Percentiles rank a stretch among this genome's conserved stretches.
Conservation (phyloP, 2,797 vertebrate genomes). For the Lagorchestes hirsutus region DNA sequence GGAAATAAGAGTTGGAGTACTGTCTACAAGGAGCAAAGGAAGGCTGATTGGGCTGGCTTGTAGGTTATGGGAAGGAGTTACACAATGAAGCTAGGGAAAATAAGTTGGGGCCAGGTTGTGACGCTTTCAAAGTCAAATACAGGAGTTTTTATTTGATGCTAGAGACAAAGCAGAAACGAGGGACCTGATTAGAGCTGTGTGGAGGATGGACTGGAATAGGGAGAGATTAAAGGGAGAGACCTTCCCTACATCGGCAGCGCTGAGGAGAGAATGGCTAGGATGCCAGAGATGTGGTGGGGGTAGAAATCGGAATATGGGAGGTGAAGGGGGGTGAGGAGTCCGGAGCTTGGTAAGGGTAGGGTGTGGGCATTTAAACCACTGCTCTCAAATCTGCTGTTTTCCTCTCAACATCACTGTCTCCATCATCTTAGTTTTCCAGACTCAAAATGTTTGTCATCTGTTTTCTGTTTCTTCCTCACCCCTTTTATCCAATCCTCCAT, state of each 20-base stretch:
- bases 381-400: background rate
- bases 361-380: too few relatives aligned
- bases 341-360: too few relatives aligned
- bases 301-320: background rate
- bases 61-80: background rate
- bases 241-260: background rate
- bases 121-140: background rate
- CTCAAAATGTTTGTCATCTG: background rate
- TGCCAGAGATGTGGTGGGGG: background rate
- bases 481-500: background rate
- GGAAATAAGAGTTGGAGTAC: background rate
- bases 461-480: background rate
- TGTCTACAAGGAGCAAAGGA: background rate
- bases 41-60: background rate
- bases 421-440: background rate
- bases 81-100: background rate
- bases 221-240: background rate
- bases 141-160: background rate
- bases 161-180: background rate
- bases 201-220: background rate
- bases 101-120: background rate
- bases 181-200: background rate
- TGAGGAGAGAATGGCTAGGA: background rate
- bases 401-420: background rate
- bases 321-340: background rate